These are phyloP conservation scores for Pammene aurita DNA, from an alignment of 2,888 invertebrate species.

Conservation along the genomic window DNA sequence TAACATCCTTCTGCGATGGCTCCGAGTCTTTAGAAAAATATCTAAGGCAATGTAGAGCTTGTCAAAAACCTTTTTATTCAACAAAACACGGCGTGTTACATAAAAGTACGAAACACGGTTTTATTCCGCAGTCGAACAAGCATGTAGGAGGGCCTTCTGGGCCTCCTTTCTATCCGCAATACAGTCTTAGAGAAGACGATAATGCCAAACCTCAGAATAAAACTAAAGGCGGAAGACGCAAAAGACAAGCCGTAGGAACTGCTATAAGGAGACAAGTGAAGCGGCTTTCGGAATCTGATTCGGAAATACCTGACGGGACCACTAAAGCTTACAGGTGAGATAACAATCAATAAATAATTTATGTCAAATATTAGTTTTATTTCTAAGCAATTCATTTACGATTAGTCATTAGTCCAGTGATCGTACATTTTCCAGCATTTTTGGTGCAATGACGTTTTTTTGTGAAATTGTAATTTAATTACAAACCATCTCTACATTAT, in stretches of 20 bases:
- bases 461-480: too few relatives aligned
- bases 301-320: background rate
- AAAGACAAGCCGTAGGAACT: background rate
- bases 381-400: constrained; percentile 7
- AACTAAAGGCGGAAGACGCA: background rate
- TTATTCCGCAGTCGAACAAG: constrained; percentile 52
- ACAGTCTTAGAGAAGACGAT: background rate
- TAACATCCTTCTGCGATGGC: constrained; percentile 59
- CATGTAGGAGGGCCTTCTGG: constrained; percentile 27
- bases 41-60: constrained; percentile 48
- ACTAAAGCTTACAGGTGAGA: constrained; percentile 26
- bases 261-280: background rate
- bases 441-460: too few relatives aligned
- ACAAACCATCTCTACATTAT: too few relatives aligned
- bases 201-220: too few relatives aligned
- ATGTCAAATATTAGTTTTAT: constrained; percentile 34
- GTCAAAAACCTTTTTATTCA: constrained; percentile 45
- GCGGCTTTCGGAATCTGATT: background rate
- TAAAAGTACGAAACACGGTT: constrained; percentile 56
- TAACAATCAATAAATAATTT: constrained; percentile 26
- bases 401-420: too few relatives aligned
- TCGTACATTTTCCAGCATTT: too few relatives aligned
- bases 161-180: background rate
- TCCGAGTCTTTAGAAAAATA: constrained; percentile 54
- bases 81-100: background rate